Evolutionary conservation across 1,140 invertebrate genomes (phyloP), one percentile per base, ranked within the genome.

Genomic region (Helicorthomorpha holstii): DNA sequence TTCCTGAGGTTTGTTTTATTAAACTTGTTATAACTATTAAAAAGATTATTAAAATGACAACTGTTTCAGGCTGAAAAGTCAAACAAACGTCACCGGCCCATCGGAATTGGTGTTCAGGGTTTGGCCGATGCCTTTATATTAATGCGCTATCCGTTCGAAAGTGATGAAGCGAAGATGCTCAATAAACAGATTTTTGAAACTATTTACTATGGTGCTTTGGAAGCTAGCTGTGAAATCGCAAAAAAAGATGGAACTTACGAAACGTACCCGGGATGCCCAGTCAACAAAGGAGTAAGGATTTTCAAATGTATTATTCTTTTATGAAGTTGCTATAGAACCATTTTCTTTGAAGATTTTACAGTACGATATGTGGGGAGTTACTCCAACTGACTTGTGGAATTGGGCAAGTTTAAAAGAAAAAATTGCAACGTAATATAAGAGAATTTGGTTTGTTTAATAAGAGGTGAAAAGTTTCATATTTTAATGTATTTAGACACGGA

Each of bases 171-270:
- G 0, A 73, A 80, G 53, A 70, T 83, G 57, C 67, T 99, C 1
- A 99, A 99, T 69, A 83, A 83, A 57, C 81, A 96, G 64, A 96
- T 99, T 54, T 98, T 98, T 71, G 95, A 99, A 72, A 98, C 93
- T 0, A 81, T 99, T 52, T 99, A 99, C 67, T 97, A 85, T 69
- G 89, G 82, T n/a, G 89, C 95, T 1, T 67, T 98, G 55, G 92
- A 98, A 69, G 85, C 91, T 0, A 96, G 90, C 65, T 96, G 90
- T 72, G 93, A 98, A 71, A 69, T 98, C 46, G 91, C 96, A 14
- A 74, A 91, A 66, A 76, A 80, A 63, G 64, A 77, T 54, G 94
- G 95, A 4, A 67, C 81, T 0, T 98, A 99, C 65, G 82, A 88
- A 62, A 90, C 89, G 1, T 98, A 96, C 64, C 64, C 77, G 62